These are phyloP conservation scores for Holothuria scabra DNA, from an alignment of 53 echinoderm and acorn worm genomes.

Conservation along the genomic window DNA sequence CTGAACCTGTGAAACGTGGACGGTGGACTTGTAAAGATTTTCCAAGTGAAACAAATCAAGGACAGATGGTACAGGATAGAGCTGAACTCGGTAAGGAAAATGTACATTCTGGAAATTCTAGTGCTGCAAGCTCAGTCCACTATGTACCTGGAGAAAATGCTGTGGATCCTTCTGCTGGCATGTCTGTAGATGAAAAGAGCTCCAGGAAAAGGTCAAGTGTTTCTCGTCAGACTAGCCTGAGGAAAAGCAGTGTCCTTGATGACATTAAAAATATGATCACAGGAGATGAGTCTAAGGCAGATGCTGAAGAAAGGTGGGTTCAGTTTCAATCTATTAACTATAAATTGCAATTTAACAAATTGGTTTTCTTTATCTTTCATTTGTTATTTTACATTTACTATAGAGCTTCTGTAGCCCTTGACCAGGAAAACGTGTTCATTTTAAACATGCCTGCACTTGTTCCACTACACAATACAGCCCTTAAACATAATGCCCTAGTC, in stretches of 20 bases:
- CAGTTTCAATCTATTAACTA: no score
- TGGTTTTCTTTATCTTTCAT: no score
- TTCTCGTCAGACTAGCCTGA: conserved; percentile 25
- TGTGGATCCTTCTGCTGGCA: neutral
- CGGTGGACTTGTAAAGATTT: conserved; percentile 99
- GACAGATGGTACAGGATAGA: conserved; percentile 22
- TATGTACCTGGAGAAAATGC: conserved; percentile 37
- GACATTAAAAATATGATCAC: conserved; percentile 15
- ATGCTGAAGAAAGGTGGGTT: conserved; percentile 35
- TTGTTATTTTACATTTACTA: no score
- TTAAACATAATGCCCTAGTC: no score
- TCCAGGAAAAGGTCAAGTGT: conserved; percentile 7
- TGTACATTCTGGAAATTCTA: conserved; percentile 86
- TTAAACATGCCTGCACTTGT: no score
- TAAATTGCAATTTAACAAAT: no score
- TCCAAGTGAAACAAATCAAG: conserved; percentile 61
- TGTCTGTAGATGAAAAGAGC: conserved; percentile 3
- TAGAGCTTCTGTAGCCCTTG: no score
- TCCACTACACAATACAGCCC: no score
- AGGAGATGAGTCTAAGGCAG: conserved; percentile 27
- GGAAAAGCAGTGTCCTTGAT: conserved; percentile 30
- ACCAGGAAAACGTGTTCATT: no score
- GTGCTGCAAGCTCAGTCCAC: conserved; percentile 99
- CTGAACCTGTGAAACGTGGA: conserved; percentile 91
- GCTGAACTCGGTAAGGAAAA: conserved; percentile 78